Evolutionary conservation across 1,140 invertebrate species (phyloP).

Genomic region (Parasteatoda tepidariorum): DNA sequence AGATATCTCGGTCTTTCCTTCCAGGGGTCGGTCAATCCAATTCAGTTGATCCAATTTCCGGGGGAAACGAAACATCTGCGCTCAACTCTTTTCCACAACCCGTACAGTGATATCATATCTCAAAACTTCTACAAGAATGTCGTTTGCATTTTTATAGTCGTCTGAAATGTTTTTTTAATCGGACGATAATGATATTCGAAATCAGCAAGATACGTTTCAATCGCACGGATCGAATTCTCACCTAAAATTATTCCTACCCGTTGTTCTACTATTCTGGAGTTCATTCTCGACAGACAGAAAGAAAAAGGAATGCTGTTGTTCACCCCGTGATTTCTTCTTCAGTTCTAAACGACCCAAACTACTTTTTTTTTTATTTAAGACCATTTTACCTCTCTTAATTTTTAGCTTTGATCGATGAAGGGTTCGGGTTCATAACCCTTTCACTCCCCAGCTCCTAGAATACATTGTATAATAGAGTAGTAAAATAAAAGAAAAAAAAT

Average conservation of each 20-base stretch:
- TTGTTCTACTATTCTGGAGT: not conserved
- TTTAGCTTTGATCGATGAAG: not conserved
- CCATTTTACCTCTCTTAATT: not conserved
- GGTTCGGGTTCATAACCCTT: not conserved
- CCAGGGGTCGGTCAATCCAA: slow-evolving; percentile 43
- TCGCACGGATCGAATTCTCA: too few species aligned
- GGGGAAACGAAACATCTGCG: slow-evolving; percentile 6
- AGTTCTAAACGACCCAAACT: not conserved
- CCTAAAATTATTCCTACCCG: not conserved
- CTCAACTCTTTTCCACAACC: not conserved
- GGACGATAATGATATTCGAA: too few species aligned
- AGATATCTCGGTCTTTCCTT: not conserved
- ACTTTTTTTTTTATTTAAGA: not conserved
- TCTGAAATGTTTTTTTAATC: not conserved
- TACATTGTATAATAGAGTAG: not conserved
- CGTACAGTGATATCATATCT: not conserved
- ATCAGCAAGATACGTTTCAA: too few species aligned
- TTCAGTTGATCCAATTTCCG: slow-evolving; percentile 23
- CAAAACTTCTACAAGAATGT: not conserved
- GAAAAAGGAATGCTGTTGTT: not conserved
- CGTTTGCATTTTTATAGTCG: not conserved
- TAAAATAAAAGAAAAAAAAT: not conserved
- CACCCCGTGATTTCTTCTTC: not conserved
- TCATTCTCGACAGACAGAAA: not conserved
- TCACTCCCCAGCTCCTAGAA: not conserved